Conservation (phyloP, 2,113 vertebrate species). For the Tyrannus savana region DNA sequence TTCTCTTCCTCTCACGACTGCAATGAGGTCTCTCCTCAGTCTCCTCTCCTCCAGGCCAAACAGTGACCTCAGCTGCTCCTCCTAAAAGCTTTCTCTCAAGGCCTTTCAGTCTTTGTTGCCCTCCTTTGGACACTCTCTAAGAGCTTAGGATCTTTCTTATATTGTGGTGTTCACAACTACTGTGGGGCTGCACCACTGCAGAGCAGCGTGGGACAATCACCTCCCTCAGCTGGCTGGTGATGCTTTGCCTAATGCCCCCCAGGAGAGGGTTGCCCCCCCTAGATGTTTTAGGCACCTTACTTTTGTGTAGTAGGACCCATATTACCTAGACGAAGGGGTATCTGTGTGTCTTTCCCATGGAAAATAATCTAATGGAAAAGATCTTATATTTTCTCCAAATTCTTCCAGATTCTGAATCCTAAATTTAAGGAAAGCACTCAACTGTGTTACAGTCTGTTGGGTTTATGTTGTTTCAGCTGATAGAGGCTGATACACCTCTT, state of each 20-base stretch:
- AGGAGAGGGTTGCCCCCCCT: neutral
- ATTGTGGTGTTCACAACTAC: neutral
- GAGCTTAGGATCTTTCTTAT: neutral
- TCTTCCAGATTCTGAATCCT: neutral
- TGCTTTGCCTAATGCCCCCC: neutral
- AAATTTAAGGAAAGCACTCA: neutral
- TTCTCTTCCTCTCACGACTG: neutral
- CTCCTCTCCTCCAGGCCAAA: neutral
- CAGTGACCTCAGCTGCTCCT: neutral
- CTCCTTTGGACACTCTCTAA: neutral
- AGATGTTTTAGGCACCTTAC: neutral
- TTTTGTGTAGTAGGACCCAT: neutral
- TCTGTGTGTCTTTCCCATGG: neutral
- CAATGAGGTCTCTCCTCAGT: neutral
- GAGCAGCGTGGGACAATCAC: neutral
- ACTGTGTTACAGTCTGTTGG: neutral
- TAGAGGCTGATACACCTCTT: neutral
- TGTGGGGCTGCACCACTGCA: neutral
- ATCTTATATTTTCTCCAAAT: neutral
- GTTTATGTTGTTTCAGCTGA: neutral
- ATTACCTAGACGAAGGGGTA: neutral
- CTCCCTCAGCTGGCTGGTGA: neutral
- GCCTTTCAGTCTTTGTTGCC: neutral
- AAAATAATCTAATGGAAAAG: neutral
- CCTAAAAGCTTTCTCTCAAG: neutral